Conservation (phyloP, 2,797 vertebrate genomes). For the Agapornis canus region DNA sequence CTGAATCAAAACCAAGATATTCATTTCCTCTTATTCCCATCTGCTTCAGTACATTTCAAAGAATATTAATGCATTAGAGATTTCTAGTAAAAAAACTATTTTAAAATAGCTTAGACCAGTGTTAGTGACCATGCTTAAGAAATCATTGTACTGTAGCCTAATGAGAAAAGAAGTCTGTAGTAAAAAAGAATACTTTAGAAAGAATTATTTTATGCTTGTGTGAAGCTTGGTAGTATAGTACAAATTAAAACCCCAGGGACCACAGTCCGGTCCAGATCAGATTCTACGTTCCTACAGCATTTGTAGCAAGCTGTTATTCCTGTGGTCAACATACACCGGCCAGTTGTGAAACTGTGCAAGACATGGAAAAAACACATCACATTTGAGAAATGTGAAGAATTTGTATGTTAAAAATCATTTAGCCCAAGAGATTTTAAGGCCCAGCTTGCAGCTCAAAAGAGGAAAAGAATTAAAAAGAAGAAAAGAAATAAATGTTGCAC, state of each 20-base stretch:
- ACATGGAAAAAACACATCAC: neutral
- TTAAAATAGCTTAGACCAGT: neutral
- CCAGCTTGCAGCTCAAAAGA: neutral
- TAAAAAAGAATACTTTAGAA: neutral
- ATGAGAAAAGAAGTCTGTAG: neutral
- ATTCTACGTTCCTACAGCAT: neutral
- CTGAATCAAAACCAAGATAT: neutral
- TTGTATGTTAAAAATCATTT: neutral
- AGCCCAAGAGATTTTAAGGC: neutral
- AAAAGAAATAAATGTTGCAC: neutral
- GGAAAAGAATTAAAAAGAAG: neutral
- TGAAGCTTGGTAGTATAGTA: neutral
- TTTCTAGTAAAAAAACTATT: neutral
- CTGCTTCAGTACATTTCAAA: neutral
- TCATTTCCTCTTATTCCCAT: neutral
- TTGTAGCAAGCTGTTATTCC: neutral
- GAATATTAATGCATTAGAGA: neutral
- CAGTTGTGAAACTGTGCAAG: neutral
- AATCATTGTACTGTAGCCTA: neutral
- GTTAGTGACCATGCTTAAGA: neutral
- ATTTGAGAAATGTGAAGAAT: neutral
- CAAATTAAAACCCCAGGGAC: neutral
- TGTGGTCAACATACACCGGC: fast-evolving
- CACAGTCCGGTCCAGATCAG: neutral
- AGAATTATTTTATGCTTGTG: neutral